Evolutionary conservation across 2,888 invertebrate genomes (phyloP), one percentile per base, ranked within the genome.

Genomic region (Lepetodrilus schrolli): DNA sequence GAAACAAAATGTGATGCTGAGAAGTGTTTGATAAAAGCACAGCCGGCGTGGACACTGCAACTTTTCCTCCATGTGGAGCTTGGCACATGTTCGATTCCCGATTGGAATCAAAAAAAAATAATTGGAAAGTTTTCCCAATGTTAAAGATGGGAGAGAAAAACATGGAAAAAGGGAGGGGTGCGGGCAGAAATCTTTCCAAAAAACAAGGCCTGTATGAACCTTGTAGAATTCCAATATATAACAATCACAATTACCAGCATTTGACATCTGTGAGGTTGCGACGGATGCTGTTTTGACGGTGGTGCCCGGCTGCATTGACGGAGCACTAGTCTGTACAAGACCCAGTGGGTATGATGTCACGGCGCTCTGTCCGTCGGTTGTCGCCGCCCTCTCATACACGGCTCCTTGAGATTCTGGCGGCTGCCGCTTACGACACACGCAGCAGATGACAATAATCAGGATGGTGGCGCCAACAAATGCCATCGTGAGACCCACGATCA

Each of bases 381-480:
- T 68, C 2, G 68, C 68, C 23, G 68, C 68, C 26, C 68, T 20
- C 21, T 38, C 43, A n/a, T 68, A 68, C 43, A 68, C 23, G 13
- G 68, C 68, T 1, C 68, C 68, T 30, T 68, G 68, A 23, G 68
- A 68, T n/a, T 68, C 68, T 30, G 68, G 68, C 1, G 68, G 68
- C 68, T 68, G 68, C 3, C 43, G 38, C 68, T 68, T 68, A 21
- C 68, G 43, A 23, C 68, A 68, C 21, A 68, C 68, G 23, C 68
- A 68, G 26, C 68, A 68, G 38, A 68, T 68, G 26, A 68, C 43
- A 3, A 47, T 30, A 13, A 68, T 68, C 23, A 68, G 30, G 13
- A 68, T 68, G 17, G 68, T 30, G 13, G 68, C 68, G 23, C 68
- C 68, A 21, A 68, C 68, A 30, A 68, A 68, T n/a, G 68, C 68